These are phyloP conservation scores for Perizoma flavofasciatum DNA, from an alignment of 2,888 invertebrate genomes.

Conservation along the genomic window DNA sequence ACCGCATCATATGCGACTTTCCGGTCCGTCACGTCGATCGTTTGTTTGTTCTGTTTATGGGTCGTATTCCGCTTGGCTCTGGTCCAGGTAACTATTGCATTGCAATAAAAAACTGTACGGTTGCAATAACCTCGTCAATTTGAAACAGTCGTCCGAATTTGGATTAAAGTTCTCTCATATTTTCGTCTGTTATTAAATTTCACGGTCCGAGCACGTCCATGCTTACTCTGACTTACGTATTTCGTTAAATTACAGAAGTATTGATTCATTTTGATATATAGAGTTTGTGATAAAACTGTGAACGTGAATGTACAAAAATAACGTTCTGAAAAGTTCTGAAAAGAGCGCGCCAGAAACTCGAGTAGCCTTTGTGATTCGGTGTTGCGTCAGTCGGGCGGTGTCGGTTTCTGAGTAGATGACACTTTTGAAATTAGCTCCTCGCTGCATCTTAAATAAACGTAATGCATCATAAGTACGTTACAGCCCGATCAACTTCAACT, in stretches of 20 bases:
- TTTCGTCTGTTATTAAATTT: constrained; percentile 18
- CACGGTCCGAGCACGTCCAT: constrained; percentile 7
- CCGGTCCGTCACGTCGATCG: constrained; percentile 26
- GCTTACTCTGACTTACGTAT: background rate
- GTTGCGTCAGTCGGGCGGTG: too few species aligned
- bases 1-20: constrained; percentile 14
- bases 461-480: too few species aligned
- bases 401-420: too few species aligned
- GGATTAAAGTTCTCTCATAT: constrained; percentile 25
- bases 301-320: too few species aligned
- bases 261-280: too few species aligned
- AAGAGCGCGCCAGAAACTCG: too few species aligned
- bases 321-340: too few species aligned
- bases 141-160: constrained; percentile 22
- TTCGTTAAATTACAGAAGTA: background rate
- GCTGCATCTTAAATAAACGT: too few species aligned
- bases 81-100: constrained; percentile 27
- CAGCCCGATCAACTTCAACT: too few species aligned
- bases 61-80: constrained; percentile 28
- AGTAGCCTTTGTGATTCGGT: too few species aligned
- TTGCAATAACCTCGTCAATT: constrained; percentile 32
- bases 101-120: constrained; percentile 26
- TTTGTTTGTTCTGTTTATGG: constrained; percentile 29
- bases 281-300: too few species aligned
- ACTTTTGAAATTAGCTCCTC: too few species aligned